Evolutionary conservation across 64 coral and sea anemone species (phyloP).

Genomic region (Trachythela sp.): DNA sequence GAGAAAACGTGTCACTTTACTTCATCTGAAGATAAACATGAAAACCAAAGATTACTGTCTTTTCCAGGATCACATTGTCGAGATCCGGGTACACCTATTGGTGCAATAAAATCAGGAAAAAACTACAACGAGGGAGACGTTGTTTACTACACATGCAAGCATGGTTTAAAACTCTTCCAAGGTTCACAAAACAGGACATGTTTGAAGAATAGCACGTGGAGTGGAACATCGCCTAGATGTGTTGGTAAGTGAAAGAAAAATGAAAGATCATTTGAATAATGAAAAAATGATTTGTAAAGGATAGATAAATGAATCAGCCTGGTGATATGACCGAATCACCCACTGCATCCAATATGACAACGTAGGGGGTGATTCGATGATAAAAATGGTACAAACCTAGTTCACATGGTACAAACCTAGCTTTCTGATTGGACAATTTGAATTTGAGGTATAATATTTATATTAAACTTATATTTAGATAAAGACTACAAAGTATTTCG

Average conservation of each 20-base stretch:
- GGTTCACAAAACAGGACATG: slow-evolving; percentile 58
- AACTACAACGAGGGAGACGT: slow-evolving; percentile 53
- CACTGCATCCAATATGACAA: no score
- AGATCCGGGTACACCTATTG: slow-evolving; percentile 58
- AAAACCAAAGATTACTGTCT: background rate
- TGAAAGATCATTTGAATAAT: background rate
- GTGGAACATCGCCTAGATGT: slow-evolving; percentile 59
- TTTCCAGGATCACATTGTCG: slow-evolving; percentile 59
- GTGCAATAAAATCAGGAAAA: slow-evolving; percentile 53
- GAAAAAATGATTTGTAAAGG: background rate
- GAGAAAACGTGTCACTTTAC: no score
- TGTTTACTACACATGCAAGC: slow-evolving; percentile 55
- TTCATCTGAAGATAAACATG: no score
- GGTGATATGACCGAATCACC: no score
- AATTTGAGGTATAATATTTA: no score
- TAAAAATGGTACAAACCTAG: no score
- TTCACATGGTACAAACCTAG: no score
- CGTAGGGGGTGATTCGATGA: no score
- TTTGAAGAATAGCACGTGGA: slow-evolving; percentile 54
- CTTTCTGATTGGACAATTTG: no score
- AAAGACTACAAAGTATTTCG: slow-evolving; percentile 46
- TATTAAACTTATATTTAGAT: no score
- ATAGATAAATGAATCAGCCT: no score
- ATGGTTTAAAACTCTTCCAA: slow-evolving; percentile 48
- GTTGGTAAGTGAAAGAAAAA: slow-evolving; percentile 58